These are phyloP conservation scores for Panopea generosa DNA, from an alignment of 2,888 invertebrate genomes.

Conservation along the genomic window DNA sequence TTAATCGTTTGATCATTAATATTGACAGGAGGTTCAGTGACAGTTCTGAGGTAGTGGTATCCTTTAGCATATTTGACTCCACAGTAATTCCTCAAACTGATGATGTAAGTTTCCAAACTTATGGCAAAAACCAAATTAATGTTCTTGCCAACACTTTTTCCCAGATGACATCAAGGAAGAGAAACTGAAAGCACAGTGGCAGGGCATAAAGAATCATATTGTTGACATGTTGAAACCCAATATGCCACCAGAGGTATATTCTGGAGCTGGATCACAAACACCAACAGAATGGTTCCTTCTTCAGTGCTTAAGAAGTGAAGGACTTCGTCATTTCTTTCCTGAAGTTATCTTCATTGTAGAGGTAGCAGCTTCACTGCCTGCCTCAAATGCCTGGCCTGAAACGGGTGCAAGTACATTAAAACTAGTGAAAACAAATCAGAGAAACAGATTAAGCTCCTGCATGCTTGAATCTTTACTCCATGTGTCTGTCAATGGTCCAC, in stretches of 20 bases:
- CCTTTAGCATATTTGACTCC: neutral
- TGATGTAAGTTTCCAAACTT: neutral
- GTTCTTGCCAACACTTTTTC: neutral
- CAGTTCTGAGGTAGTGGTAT: neutral
- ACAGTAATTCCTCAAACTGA: constrained; percentile 1
- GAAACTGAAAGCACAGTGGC: too few species aligned
- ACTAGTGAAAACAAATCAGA: neutral
- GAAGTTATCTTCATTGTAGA: neutral
- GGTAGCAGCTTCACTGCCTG: neutral
- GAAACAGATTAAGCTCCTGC: too few species aligned
- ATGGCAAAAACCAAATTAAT: neutral
- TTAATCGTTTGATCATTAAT: neutral
- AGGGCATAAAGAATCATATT: too few species aligned
- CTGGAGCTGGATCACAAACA: neutral
- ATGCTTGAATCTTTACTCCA: too few species aligned
- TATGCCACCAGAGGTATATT: neutral
- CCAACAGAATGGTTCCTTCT: constrained; percentile 1
- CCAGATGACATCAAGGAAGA: neutral
- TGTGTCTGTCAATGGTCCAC: too few species aligned
- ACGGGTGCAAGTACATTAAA: too few species aligned
- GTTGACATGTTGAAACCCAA: neutral
- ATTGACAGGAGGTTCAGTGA: too few species aligned
- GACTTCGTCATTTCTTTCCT: constrained; percentile 2
- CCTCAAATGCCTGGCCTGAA: neutral
- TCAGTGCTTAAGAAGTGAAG: neutral